These are phyloP conservation scores for Xestia rhomboidea DNA, from an alignment of 2,888 invertebrate genomes.

Conservation along the genomic window DNA sequence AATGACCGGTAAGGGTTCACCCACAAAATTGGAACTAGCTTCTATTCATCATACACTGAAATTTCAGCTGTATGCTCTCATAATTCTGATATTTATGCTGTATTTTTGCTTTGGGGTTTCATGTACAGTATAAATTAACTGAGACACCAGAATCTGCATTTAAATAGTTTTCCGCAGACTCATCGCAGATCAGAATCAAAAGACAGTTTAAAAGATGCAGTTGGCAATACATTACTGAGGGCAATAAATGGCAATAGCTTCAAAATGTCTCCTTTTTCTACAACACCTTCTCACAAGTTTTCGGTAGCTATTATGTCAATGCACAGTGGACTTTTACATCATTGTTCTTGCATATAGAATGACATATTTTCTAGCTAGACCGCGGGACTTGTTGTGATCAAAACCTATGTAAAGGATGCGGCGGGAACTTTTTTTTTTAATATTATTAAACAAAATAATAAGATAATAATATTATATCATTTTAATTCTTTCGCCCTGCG, in stretches of 20 bases:
- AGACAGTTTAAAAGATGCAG: background rate
- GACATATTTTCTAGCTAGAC: background rate
- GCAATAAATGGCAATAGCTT: background rate
- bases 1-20: slow-evolving; percentile 61
- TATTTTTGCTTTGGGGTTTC: slow-evolving; percentile 10
- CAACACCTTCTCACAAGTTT: background rate
- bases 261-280: background rate
- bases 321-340: background rate
- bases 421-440: too few species aligned
- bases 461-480: too few species aligned
- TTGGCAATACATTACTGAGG: background rate
- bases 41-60: slow-evolving; percentile 14
- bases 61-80: slow-evolving; percentile 11
- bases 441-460: too few species aligned
- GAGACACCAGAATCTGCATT: background rate
- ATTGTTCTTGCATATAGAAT: background rate
- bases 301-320: background rate
- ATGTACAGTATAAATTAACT: background rate
- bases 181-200: background rate
- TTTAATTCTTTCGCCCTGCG: background rate
- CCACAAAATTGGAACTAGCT: slow-evolving; percentile 28
- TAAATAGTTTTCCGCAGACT: background rate
- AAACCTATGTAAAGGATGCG: too few species aligned
- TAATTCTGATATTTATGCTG: slow-evolving; percentile 8
- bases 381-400: background rate